These are phyloP conservation scores for Melierax canorus DNA, from an alignment of 2,113 vertebrate genomes.

Conservation along the genomic window DNA sequence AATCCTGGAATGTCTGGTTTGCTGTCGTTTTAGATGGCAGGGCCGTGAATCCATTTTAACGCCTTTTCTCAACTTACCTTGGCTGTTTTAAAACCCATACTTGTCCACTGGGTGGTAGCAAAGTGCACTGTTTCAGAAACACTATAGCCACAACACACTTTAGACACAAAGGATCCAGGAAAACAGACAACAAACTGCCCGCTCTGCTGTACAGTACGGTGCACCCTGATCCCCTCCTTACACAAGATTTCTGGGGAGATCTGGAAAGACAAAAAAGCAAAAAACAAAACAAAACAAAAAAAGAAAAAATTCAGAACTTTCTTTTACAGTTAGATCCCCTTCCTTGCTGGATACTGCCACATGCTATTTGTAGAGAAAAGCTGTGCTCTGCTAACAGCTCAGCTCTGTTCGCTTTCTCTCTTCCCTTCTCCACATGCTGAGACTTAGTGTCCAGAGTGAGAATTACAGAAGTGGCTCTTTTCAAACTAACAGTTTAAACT, in stretches of 20 bases:
- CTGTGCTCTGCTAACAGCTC: neutral
- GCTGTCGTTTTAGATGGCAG: neutral
- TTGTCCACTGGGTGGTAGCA: constrained; percentile 97
- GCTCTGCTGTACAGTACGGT: constrained; percentile 94
- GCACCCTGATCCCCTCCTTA: constrained; percentile 95
- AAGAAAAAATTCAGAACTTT: neutral
- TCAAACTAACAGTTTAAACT: neutral
- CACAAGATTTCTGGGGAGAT: constrained; percentile 97
- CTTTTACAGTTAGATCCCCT: neutral
- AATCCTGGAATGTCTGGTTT: constrained; percentile 4
- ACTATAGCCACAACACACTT: constrained; percentile 97
- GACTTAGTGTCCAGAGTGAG: neutral
- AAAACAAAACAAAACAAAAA: neutral
- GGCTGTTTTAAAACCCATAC: constrained; percentile 94
- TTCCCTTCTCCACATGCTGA: neutral
- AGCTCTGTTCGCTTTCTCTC: rapidly evolving
- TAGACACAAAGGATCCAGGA: constrained; percentile 96
- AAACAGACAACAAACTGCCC: constrained; percentile 98
- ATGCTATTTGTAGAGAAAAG: neutral
- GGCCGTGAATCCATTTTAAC: neutral
- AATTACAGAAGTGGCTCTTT: neutral
- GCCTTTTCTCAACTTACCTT: constrained; percentile 80
- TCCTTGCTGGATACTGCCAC: neutral
- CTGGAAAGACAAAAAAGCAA: constrained; percentile 61
- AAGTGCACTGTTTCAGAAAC: constrained; percentile 99